phyloP scores from a whole-genome alignment of 2,113 vertebrate genomes.

The Perognathus longimembris region DNA sequence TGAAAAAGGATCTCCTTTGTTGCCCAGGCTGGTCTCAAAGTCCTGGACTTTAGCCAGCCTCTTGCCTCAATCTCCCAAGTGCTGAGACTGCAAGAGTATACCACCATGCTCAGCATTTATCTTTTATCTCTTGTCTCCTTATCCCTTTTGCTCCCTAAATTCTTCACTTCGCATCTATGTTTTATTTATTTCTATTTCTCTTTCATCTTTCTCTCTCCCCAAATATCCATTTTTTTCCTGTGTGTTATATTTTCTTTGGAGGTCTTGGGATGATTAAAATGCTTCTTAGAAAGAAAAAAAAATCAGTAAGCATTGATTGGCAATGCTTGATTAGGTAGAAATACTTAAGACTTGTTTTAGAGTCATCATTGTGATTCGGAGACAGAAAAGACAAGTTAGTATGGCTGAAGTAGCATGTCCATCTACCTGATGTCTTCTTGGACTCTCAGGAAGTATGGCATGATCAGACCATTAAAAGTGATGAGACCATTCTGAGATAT shows the following conservation, averaged over 20 bases:
- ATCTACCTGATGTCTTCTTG: not conserved
- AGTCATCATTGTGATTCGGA: not conserved
- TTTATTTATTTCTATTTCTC: too few species aligned
- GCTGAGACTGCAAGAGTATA: not conserved
- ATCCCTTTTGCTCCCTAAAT: not conserved
- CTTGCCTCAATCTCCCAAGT: not conserved
- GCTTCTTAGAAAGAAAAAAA: slow-evolving; percentile 39
- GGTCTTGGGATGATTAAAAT: not conserved
- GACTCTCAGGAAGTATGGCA: not conserved
- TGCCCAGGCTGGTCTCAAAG: not conserved
- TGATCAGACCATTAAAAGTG: not conserved
- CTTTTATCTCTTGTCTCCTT: slow-evolving; percentile 23
- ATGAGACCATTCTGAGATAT: not conserved
- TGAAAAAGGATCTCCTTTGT: not conserved
- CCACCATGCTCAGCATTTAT: not conserved
- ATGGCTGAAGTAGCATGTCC: not conserved
- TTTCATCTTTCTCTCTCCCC: not conserved
- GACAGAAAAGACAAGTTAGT: not conserved
- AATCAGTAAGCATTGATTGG: not conserved
- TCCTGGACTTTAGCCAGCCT: not conserved
- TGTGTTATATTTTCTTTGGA: slow-evolving; percentile 38
- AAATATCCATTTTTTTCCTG: not conserved
- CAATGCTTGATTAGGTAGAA: not conserved
- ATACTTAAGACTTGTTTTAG: not conserved
- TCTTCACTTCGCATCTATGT: too few species aligned